Evolutionary conservation across 2,797 vertebrate genomes (phyloP).

Genomic region (Xiphophorus birchmanni): DNA sequence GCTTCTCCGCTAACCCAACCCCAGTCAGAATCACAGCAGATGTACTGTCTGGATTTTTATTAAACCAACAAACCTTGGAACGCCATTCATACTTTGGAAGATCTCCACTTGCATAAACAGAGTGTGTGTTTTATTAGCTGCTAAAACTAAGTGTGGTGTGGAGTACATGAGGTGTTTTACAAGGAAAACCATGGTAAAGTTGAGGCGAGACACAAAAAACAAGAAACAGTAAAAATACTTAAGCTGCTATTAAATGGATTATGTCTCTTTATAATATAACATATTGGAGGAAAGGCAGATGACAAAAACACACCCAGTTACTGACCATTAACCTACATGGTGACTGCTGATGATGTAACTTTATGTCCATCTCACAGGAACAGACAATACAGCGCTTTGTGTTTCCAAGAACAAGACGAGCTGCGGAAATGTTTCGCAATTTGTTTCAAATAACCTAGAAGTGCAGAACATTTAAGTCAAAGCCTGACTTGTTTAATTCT

Average conservation of each 20-base stretch:
- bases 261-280: not conserved
- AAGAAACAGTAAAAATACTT: not conserved
- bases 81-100: too few species aligned
- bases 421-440: not conserved
- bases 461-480: not conserved
- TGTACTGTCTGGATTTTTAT: not conserved
- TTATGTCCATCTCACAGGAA: not conserved
- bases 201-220: not conserved
- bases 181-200: not conserved
- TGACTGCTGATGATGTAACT: not conserved
- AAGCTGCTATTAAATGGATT: not conserved
- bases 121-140: not conserved
- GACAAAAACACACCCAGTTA: not conserved
- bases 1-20: not conserved
- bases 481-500: not conserved
- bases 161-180: not conserved
- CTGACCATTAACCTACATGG: not conserved
- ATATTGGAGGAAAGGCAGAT: not conserved
- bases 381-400: not conserved
- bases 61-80: not conserved
- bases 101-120: not conserved
- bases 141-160: not conserved
- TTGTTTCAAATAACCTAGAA: not conserved
- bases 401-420: not conserved
- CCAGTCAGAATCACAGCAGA: not conserved